phyloP scores from a whole-genome alignment of 2,113 vertebrate species.

The Pantherophis guttatus region DNA sequence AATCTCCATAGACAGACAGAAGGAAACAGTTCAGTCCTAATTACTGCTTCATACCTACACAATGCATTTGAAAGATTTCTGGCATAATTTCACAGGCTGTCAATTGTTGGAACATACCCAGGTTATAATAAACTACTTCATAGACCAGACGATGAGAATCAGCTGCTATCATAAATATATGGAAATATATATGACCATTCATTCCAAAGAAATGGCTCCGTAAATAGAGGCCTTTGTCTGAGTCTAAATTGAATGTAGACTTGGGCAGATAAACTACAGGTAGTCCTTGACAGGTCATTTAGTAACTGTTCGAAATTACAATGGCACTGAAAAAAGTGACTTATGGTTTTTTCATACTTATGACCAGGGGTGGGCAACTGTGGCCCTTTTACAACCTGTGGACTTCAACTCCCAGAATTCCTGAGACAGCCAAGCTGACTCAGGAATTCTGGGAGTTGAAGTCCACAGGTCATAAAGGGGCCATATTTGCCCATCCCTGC shows the following conservation, averaged over 20 bases:
- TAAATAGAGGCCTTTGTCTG: constrained; percentile 1
- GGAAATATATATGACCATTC: constrained; percentile 20
- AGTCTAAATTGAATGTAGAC: background rate
- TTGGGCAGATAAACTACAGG: background rate
- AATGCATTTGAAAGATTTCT: constrained; percentile 41
- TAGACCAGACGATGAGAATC: background rate
- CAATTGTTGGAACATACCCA: background rate
- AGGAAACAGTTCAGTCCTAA: background rate
- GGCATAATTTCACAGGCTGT: background rate
- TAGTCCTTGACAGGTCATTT: background rate
- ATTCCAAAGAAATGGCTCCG: constrained; percentile 4
- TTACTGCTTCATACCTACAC: constrained; percentile 32
- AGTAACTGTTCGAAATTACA: background rate
- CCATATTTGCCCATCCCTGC: too few species aligned
- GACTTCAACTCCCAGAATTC: too few species aligned
- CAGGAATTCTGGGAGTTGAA: too few species aligned
- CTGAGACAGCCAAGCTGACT: too few species aligned
- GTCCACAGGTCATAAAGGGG: too few species aligned
- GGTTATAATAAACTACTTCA: constrained; percentile 11
- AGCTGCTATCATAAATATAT: constrained; percentile 21
- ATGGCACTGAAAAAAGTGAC: background rate
- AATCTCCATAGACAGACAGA: background rate
- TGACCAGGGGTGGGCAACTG: background rate
- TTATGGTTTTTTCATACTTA: background rate
- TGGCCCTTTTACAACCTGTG: too few species aligned